Conservation (phyloP, 2,888 invertebrate species). For the Ditylenchus weischeri region DNA sequence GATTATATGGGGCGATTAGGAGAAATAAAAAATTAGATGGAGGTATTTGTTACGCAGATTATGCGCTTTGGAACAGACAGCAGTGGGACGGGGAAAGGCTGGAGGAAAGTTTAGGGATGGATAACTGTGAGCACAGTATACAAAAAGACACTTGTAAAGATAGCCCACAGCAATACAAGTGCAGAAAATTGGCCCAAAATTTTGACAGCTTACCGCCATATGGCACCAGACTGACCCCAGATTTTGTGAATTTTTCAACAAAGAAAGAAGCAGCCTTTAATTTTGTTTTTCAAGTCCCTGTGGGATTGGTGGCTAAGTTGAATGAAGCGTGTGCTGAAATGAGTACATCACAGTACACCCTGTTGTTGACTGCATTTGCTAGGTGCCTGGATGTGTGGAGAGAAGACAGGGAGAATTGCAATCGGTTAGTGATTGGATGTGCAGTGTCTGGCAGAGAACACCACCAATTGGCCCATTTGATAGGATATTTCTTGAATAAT, state of each 20-base stretch:
- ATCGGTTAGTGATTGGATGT: slow-evolving; percentile 38
- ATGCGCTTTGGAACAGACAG: slow-evolving; percentile 25
- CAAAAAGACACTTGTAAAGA: background rate
- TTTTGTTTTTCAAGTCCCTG: background rate
- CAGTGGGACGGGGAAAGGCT: background rate
- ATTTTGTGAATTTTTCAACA: background rate
- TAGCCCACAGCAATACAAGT: slow-evolving; percentile 1
- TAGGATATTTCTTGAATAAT: slow-evolving; percentile 54
- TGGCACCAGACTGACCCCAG: background rate
- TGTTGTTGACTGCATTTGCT: slow-evolving; percentile 8
- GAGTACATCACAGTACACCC: background rate
- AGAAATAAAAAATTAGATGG: background rate
- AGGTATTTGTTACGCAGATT: slow-evolving; percentile 25
- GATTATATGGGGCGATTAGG: no score
- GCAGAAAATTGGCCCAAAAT: slow-evolving; percentile 17
- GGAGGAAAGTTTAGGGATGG: no score
- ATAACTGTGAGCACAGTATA: no score
- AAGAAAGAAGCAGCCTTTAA: background rate
- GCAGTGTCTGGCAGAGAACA: slow-evolving; percentile 44
- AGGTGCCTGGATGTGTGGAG: slow-evolving; percentile 10
- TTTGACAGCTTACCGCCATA: slow-evolving; percentile 20
- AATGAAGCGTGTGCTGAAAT: background rate
- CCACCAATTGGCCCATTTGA: slow-evolving; percentile 34
- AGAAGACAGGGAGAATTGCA: slow-evolving; percentile 18
- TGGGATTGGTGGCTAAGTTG: background rate